These are phyloP conservation scores for Ariopsis seemanni DNA, from an alignment of 2,113 vertebrate species.

Conservation along the genomic window DNA sequence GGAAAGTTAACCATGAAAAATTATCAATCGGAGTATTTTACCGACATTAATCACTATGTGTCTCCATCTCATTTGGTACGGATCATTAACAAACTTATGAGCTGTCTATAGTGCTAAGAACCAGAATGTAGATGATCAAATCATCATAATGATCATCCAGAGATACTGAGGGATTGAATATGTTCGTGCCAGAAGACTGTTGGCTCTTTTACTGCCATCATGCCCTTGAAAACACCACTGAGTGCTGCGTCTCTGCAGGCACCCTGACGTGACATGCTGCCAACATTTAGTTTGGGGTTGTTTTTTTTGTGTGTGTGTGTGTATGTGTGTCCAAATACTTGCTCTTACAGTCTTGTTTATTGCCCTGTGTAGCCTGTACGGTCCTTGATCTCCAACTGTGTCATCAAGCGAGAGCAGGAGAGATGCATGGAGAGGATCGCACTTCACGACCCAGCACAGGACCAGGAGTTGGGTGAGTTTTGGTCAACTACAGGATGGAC, in stretches of 20 bases:
- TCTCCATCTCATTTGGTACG: background rate
- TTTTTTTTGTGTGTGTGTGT: background rate
- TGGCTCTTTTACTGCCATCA: background rate
- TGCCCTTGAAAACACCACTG: slow-evolving; percentile 4
- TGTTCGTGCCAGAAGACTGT: background rate
- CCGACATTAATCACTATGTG: background rate
- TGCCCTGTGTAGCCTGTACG: slow-evolving; percentile 57
- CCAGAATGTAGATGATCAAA: background rate
- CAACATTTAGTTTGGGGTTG: background rate
- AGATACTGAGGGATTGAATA: background rate
- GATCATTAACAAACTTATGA: background rate
- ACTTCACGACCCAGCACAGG: slow-evolving; percentile 59
- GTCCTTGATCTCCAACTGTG: slow-evolving; percentile 65
- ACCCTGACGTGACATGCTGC: background rate
- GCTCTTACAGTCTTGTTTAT: slow-evolving; percentile 41
- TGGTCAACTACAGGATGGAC: background rate
- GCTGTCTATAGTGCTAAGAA: background rate
- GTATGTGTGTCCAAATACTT: background rate
- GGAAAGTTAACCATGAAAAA: background rate
- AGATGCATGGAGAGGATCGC: slow-evolving; percentile 74
- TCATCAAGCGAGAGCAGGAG: slow-evolving; percentile 74
- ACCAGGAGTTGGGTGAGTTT: slow-evolving; percentile 63
- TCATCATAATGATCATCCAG: background rate
- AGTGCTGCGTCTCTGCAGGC: background rate
- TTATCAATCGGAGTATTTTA: background rate